Conservation (phyloP, 2,888 invertebrate species). For the Brachypalpus laphriformis region DNA sequence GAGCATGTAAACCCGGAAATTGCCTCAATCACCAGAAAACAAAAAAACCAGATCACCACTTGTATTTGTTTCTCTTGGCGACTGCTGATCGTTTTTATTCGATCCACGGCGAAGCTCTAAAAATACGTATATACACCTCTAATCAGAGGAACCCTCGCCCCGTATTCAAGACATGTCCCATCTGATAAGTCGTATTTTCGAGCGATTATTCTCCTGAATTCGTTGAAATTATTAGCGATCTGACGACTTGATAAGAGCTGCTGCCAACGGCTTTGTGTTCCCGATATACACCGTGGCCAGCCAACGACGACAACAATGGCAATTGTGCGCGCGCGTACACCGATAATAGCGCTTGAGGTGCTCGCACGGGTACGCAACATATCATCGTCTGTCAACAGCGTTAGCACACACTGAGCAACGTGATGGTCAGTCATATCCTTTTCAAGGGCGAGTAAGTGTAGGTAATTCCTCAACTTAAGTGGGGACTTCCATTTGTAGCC, state of each 20-base stretch:
- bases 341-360: conserved; percentile 67
- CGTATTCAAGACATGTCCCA: conserved; percentile 64
- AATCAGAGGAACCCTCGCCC: conserved; percentile 33
- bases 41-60: conserved; percentile 39
- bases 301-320: conserved; percentile 54
- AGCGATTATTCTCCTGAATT: conserved; percentile 74
- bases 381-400: conserved; percentile 69
- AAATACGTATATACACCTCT: conserved; percentile 33
- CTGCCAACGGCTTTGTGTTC: conserved; percentile 51
- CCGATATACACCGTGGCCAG: conserved; percentile 33
- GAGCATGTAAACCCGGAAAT: conserved; percentile 50
- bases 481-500: conserved; percentile 38
- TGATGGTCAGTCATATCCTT: conserved; percentile 71
- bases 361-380: conserved; percentile 63
- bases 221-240: conserved; percentile 74
- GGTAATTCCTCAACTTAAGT: conserved; percentile 21
- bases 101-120: conserved; percentile 17
- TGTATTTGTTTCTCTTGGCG: conserved; percentile 8
- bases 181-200: conserved; percentile 68
- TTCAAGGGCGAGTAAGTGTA: conserved; percentile 63
- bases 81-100: conserved; percentile 3
- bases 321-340: conserved; percentile 66
- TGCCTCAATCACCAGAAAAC: no score
- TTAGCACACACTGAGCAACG: conserved; percentile 27
- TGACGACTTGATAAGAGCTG: conserved; percentile 63